A percentile compares a stretch with the other conserved stretches of the same genome.
phyloP scores from a whole-genome alignment of 2,797 vertebrate species.

The Spondyliosoma cantharus region DNA sequence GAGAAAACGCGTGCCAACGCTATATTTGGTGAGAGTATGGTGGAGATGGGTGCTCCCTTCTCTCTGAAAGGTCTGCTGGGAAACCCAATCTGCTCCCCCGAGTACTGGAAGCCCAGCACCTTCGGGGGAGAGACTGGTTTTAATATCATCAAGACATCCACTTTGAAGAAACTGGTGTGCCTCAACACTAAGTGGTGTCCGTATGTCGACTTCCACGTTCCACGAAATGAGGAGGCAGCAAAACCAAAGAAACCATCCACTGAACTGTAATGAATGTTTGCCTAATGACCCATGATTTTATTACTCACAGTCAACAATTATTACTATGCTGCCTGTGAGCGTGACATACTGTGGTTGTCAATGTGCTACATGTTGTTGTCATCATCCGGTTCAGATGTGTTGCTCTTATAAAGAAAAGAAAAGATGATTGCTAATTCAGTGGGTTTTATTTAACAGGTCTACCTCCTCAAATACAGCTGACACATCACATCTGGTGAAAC shows the following conservation, averaged over 20 bases:
- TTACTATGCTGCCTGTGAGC: no score
- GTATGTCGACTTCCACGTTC: constrained; percentile 88
- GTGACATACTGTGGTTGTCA: no score
- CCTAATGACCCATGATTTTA: neutral
- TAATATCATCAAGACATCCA: constrained; percentile 88
- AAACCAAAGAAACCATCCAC: constrained; percentile 44
- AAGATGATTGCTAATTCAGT: no score
- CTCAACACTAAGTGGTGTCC: constrained; percentile 92
- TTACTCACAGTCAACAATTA: no score
- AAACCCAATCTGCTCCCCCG: constrained; percentile 95
- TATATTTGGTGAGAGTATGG: constrained; percentile 96
- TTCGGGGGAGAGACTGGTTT: constrained; percentile 93
- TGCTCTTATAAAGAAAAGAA: no score
- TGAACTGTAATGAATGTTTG: constrained; percentile 80
- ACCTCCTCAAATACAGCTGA: no score
- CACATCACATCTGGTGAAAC: no score
- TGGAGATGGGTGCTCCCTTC: constrained; percentile 96
- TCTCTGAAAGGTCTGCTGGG: constrained; percentile 95
- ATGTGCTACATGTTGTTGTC: no score
- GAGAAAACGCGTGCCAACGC: constrained; percentile 85
- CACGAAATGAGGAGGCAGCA: constrained; percentile 53
- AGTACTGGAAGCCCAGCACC: constrained; percentile 97
- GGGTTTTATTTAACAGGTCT: no score
- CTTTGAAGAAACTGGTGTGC: constrained; percentile 90
- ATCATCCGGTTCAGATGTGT: no score